Base-by-base conservation (phyloP, 2,113 vertebrate species). In the Pedionomus torquatus region DNA sequence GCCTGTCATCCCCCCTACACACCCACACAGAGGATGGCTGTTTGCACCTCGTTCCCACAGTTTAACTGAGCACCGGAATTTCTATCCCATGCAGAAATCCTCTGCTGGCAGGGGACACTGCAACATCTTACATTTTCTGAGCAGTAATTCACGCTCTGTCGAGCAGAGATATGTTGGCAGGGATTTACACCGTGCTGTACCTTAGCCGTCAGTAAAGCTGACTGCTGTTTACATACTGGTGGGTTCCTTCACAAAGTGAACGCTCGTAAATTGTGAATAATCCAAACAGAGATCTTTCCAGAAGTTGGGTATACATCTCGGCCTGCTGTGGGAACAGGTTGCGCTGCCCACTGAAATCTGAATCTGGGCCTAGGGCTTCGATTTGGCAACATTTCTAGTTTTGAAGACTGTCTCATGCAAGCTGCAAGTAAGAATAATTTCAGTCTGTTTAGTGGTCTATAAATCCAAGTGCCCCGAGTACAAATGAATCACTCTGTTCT, bases 401-500 rank as follows among this genome's bases (percentile, higher is more conserved):
- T 96, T 95, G 93, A 95, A 93, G 83, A 74, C 78, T 60, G 68
- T 88, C 71, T 95, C 95, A 82, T 93, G 88, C 83, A 92, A 97
- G 44, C 77, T 89, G 95, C 72, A 94, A 96, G 68, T 60, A 92
- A 88, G 84, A 93, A 95, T 94, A 93, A 97, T 95, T 96, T 93
- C 87, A 83, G 66, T 85, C 94, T 97, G 87, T 97, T 95, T 77
- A 85, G 91, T 58, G 81, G 83, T 95, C 96, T 96, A 44, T 96
- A 97, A 96, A 97, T 96, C 82, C 96, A 90, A 96, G 87, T 94
- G 87, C 70, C 94, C 93, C 70, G 85, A 95, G 91, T 93, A 95
- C 87, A 87, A 92, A 97, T 97, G 92, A 98, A 97, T 97, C 92
- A 95, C 80, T 97, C 90, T 94, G 70, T 90, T 97, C 94, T 96